phyloP scores from a whole-genome alignment of 2,113 vertebrate genomes.

The Marmota monax region DNA sequence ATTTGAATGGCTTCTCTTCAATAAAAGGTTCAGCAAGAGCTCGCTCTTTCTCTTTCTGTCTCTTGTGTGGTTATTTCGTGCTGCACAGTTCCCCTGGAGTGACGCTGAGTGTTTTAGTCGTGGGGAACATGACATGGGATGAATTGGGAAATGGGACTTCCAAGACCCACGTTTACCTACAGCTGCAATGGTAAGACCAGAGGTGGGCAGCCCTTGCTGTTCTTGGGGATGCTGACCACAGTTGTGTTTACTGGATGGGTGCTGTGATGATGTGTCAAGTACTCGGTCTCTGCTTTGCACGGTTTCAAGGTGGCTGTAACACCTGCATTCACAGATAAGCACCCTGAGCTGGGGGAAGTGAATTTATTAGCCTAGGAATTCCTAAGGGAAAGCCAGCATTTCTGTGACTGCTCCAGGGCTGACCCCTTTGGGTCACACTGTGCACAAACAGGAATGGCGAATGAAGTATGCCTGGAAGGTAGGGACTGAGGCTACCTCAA shows the following conservation, averaged over 20 bases:
- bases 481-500: not conserved
- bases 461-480: not conserved
- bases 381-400: not conserved
- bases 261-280: not conserved
- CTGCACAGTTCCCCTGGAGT: no score
- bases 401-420: not conserved
- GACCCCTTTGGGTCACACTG: not conserved
- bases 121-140: no score
- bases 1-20: no score
- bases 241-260: not conserved
- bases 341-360: not conserved
- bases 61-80: no score
- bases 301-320: not conserved
- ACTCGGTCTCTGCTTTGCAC: not conserved
- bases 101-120: no score
- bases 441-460: rapidly evolving
- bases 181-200: rapidly evolving
- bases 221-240: not conserved
- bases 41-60: no score
- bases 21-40: no score
- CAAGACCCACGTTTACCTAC: not conserved
- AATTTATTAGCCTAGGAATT: not conserved
- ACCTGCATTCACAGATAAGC: not conserved
- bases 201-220: rapidly evolving
- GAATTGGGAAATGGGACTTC: not conserved